Conservation (phyloP, 2,888 invertebrate genomes). For the Sarcophaga variegata region DNA sequence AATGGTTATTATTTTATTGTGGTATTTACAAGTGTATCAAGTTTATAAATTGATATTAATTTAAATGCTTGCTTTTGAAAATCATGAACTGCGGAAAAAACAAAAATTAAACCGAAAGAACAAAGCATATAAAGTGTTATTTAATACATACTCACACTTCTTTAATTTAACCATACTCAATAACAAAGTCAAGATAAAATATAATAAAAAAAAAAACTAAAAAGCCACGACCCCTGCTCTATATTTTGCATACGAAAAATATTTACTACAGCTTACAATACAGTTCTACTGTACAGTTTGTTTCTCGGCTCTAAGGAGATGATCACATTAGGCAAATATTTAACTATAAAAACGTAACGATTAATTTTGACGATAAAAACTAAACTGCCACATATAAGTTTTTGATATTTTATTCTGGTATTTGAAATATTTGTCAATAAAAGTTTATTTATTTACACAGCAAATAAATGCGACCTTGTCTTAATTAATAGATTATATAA, state of each 20-base stretch:
- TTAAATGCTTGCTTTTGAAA: slow-evolving; percentile 31
- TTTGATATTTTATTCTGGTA: no score
- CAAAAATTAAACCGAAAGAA: not conserved
- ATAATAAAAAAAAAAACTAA: slow-evolving; percentile 1
- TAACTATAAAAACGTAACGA: no score
- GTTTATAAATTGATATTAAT: slow-evolving; percentile 39
- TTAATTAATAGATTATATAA: no score
- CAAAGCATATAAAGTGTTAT: not conserved
- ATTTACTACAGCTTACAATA: no score
- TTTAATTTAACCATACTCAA: slow-evolving; percentile 6
- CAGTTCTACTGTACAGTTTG: no score
- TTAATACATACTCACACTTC: not conserved
- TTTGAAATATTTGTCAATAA: not conserved
- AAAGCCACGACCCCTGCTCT: not conserved
- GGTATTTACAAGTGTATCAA: not conserved
- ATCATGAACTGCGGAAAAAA: not conserved
- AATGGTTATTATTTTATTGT: slow-evolving; percentile 10
- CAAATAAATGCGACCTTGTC: no score
- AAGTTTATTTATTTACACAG: not conserved
- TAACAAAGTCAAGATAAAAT: slow-evolving; percentile 37
- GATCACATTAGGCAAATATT: no score
- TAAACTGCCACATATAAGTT: no score
- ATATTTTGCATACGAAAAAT: no score
- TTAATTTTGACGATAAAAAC: no score
- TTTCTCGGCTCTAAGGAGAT: no score